Base-by-base conservation (phyloP, 2,888 invertebrate species). In the Oxytorus armatus region DNA sequence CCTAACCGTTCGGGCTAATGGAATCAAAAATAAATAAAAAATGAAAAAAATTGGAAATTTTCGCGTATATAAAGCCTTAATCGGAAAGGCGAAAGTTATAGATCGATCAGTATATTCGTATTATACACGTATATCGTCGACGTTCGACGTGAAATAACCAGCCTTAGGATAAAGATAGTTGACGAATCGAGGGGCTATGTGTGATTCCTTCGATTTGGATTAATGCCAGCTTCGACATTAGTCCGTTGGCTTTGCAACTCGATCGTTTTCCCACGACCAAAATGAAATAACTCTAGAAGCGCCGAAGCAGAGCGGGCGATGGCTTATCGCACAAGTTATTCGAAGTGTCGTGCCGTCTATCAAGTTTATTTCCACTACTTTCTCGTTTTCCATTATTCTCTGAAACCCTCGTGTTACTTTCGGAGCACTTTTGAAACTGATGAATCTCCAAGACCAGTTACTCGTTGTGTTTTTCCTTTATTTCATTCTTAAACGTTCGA, bases 141-240 rank as follows among this genome's bases (percentile, higher is more conserved):
- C 44, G 16, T 53, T 51, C 51, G 33, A 61, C 51, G 29, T n/a
- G 42, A 42, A 77, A 77, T 63, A 61, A 63, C 16, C 42, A 36
- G 55, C 23, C 10, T 36, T 23, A 0, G 23, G 51, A 70, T n/a
- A n/a, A n/a, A n/a, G n/a, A n/a, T n/a, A n/a, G n/a, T n/a, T n/a
- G 63, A 77, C 36, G 36, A 55, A 63, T 69, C 47, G 51, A 47
- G 18, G 61, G 18, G 61, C 36, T 61, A 23, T 42, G 39, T 63
- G 47, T 63, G n/a, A 77, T 81, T 81, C 75, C 75, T 85, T 84
- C 85, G 85, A 88, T 86, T 89, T 89, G 87, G 88, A 86, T 85
- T 83, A 85, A 85, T 75, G 88, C 89, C 89, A 89, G 83, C 83
- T 79, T 85, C 85, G 86, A 85, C 87, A 89, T 89, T 89, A 89